Evolutionary conservation across 2,113 vertebrate genomes (phyloP).

Genomic region (Lipophrys pholis): DNA sequence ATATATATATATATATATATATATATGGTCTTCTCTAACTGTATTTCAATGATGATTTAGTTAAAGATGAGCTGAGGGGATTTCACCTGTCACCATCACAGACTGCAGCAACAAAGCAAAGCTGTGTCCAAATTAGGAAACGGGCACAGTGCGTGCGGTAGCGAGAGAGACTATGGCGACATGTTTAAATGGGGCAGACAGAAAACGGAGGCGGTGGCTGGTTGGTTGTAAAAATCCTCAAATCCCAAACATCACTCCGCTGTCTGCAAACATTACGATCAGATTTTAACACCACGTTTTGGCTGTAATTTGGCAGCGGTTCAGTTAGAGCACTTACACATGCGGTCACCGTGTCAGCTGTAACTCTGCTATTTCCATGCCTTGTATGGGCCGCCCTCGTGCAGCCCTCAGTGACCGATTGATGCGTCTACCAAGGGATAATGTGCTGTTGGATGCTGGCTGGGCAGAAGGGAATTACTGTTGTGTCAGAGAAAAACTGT

Average conservation of each 20-base stretch:
- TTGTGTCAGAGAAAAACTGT: conserved; percentile 1
- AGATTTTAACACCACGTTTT: not conserved
- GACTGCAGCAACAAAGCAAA: not conserved
- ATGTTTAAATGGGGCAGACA: not conserved
- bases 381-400: conserved; percentile 32
- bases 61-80: too few species aligned
- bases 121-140: conserved; percentile 52
- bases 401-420: conserved; percentile 18
- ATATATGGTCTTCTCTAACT: too few species aligned
- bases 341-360: not conserved
- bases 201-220: conserved; percentile 29
- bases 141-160: not conserved
- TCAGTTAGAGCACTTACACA: not conserved
- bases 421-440: conserved; percentile 4
- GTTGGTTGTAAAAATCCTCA: conserved; percentile 22
- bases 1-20: too few species aligned
- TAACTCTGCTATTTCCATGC: conserved; percentile 20
- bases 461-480: conserved; percentile 11
- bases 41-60: too few species aligned
- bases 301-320: conserved; percentile 12
- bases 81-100: conserved; percentile 18
- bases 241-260: conserved; percentile 2
- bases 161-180: too few species aligned
- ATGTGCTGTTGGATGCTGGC: conserved; percentile 28
- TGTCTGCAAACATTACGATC: not conserved